Percentiles rank a stretch among this genome's conserved stretches.
Evolutionary conservation across 2,113 vertebrate species (phyloP).

Genomic region (Gymnarchus niloticus): DNA sequence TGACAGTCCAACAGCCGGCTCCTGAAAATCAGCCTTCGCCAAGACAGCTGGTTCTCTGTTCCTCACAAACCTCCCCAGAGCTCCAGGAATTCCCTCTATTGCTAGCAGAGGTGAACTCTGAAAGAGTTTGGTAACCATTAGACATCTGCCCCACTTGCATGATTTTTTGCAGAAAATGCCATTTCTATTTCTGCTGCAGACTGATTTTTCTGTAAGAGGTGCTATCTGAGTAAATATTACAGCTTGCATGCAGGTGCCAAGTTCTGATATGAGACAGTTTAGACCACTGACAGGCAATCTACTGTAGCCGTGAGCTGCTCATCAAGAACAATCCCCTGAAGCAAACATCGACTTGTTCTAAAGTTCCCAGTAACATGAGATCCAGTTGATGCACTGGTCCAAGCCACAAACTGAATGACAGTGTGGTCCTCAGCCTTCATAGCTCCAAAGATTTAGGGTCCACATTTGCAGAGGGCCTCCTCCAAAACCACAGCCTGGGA

Average conservation of each 20-base stretch:
- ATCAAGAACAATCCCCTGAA: not conserved
- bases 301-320: not conserved
- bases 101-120: too few species aligned
- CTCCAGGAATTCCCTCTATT: too few species aligned
- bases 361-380: not conserved
- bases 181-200: too few species aligned
- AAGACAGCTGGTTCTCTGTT: too few species aligned
- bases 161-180: too few species aligned
- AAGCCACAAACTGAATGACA: not conserved
- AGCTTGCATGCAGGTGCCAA: not conserved
- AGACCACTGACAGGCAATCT: not conserved
- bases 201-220: too few species aligned
- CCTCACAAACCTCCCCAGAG: too few species aligned
- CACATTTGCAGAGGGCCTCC: not conserved
- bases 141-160: too few species aligned
- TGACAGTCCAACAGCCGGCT: too few species aligned
- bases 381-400: not conserved
- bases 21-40: too few species aligned
- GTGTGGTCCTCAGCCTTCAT: not conserved
- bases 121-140: too few species aligned
- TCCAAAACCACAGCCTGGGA: not conserved
- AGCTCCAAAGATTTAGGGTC: not conserved
- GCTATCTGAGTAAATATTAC: not conserved
- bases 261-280: not conserved
- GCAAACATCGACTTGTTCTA: not conserved